A percentile compares a stretch with the other conserved stretches of the same genome.
Conservation (phyloP, 2,888 invertebrate genomes). For the Eudemis profundana region DNA sequence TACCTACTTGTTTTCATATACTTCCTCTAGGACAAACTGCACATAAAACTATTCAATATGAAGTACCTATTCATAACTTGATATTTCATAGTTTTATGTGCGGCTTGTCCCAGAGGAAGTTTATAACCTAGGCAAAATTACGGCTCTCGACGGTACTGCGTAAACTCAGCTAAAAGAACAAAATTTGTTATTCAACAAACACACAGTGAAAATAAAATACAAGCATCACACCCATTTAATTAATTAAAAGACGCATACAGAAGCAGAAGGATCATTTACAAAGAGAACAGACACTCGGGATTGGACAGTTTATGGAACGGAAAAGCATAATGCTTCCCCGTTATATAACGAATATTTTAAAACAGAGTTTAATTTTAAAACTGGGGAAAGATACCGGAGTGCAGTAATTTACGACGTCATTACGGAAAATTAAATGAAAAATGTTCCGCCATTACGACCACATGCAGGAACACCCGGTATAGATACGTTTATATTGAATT, state of each 20-base stretch:
- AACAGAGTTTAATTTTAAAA: conserved; percentile 66
- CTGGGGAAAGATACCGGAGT: conserved; percentile 68
- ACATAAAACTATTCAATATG: no score
- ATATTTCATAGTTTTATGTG: no score
- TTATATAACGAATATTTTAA: conserved; percentile 55
- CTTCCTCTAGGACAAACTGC: no score
- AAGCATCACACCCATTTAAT: conserved; percentile 17
- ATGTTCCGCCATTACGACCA: conserved; percentile 54
- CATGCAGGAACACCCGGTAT: conserved; percentile 39
- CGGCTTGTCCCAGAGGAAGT: no score
- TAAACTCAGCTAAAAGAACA: neutral
- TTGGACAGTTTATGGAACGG: conserved; percentile 30
- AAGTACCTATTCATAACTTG: no score
- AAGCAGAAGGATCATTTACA: conserved; percentile 7
- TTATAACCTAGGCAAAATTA: no score
- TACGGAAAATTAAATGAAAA: conserved; percentile 73
- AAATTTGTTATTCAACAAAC: no score
- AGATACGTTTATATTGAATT: conserved; percentile 14
- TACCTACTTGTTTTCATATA: no score
- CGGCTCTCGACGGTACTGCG: no score
- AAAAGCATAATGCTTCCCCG: conserved; percentile 39
- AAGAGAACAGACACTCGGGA: conserved; percentile 8
- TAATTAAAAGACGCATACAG: conserved; percentile 14
- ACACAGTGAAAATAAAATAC: neutral
- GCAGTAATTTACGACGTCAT: conserved; percentile 70